Percentiles rank a stretch among this genome's conserved stretches.
These are phyloP conservation scores for Aethes cnicana DNA, from an alignment of 2,888 invertebrate genomes.

Conservation along the genomic window DNA sequence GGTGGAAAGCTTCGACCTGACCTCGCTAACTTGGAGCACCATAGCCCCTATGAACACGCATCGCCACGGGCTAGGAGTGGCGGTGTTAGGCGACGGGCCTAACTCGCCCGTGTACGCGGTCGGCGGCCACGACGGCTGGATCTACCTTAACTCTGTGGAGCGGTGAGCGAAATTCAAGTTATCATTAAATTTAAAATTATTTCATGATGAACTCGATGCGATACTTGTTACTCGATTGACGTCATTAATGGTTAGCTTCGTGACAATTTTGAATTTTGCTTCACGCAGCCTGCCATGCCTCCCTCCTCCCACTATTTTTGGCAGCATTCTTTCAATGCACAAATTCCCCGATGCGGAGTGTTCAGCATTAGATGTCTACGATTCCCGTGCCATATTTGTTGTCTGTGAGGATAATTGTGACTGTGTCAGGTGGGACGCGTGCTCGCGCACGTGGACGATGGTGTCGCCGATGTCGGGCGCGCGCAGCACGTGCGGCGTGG, in stretches of 20 bases:
- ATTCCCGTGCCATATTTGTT: too few relatives aligned
- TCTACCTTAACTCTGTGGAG: conserved; percentile 96
- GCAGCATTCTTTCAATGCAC: too few relatives aligned
- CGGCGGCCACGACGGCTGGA: conserved; percentile 98
- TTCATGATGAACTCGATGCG: too few relatives aligned
- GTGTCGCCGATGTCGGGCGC: conserved; percentile 95
- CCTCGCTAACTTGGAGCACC: conserved; percentile 89
- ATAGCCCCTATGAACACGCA: conserved; percentile 95
- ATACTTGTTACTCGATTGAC: too few relatives aligned
- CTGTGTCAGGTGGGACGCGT: conserved; percentile 92
- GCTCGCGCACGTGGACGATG: conserved; percentile 93
- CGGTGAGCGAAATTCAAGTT: too few relatives aligned
- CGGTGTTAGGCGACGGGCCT: conserved; percentile 86
- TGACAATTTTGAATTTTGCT: too few relatives aligned
- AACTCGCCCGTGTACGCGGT: conserved; percentile 95
- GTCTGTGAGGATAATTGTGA: background rate
- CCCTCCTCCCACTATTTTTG: too few relatives aligned
- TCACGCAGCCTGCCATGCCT: too few relatives aligned
- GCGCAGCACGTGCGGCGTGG: conserved; percentile 95
- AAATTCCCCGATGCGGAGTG: too few relatives aligned
- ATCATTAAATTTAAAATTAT: too few relatives aligned
- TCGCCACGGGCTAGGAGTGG: conserved; percentile 90
- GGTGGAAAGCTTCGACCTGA: conserved; percentile 93
- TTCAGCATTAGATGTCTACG: too few relatives aligned
- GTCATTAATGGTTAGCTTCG: too few relatives aligned